Evolutionary conservation across 2,113 vertebrate genomes (phyloP).

Genomic region (Aspidoscelis tigris): DNA sequence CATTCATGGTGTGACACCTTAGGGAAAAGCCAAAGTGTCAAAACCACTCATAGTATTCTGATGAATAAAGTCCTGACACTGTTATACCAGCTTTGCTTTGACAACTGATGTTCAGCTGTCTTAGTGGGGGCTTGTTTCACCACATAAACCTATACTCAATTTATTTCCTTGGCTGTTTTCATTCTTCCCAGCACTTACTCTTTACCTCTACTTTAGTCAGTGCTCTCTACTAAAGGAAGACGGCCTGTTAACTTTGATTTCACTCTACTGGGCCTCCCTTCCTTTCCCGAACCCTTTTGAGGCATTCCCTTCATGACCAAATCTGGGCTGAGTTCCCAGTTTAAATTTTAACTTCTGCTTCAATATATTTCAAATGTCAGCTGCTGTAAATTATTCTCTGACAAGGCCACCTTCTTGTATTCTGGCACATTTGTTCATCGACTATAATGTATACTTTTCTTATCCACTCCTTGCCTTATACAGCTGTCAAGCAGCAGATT

Average conservation of each 20-base stretch:
- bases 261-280: slow-evolving; percentile 61
- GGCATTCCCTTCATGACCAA: slow-evolving; percentile 56
- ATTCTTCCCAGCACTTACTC: slow-evolving; percentile 1
- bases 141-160: slow-evolving; percentile 25
- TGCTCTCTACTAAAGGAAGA: slow-evolving; percentile 16
- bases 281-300: slow-evolving; percentile 66
- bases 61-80: not conserved
- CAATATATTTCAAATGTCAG: slow-evolving; percentile 62
- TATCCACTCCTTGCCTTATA: not conserved
- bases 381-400: slow-evolving; percentile 64
- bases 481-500: slow-evolving; percentile 31
- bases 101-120: not conserved
- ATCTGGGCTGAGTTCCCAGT: slow-evolving; percentile 61
- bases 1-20: not conserved
- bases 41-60: not conserved
- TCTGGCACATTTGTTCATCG: slow-evolving; percentile 50
- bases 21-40: not conserved
- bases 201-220: slow-evolving; percentile 44
- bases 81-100: not conserved
- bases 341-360: slow-evolving; percentile 67
- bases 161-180: slow-evolving; percentile 41
- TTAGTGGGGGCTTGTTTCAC: not conserved
- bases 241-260: slow-evolving; percentile 52
- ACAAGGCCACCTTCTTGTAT: slow-evolving; percentile 36
- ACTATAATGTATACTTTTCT: slow-evolving; percentile 12